Evolutionary conservation across 2,888 invertebrate species (phyloP).

Genomic region (Eupsilia transversa): DNA sequence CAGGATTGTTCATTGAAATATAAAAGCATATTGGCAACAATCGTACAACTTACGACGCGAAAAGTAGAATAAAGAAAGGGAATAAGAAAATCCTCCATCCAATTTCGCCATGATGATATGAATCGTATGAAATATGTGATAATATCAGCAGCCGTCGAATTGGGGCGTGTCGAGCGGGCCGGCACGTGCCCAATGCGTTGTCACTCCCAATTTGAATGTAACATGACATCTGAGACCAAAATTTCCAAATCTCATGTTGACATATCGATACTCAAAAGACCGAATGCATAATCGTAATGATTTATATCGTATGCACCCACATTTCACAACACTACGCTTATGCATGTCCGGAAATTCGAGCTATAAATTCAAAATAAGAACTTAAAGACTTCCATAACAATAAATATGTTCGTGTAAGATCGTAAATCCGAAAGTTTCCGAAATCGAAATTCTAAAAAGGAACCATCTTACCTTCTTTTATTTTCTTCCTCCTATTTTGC

Average conservation of each 20-base stretch:
- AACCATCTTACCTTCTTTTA: constrained; percentile 76
- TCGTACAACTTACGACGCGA: constrained; percentile 40
- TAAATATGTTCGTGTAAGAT: constrained; percentile 46
- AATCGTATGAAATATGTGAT: constrained; percentile 62
- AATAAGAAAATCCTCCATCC: constrained; percentile 55
- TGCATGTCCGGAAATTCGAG: constrained; percentile 30
- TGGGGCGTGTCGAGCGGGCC: constrained; percentile 26
- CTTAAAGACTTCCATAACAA: constrained; percentile 49
- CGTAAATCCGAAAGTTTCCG: constrained; percentile 53
- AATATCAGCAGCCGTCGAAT: constrained; percentile 46
- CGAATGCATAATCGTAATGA: constrained; percentile 18
- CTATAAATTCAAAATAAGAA: constrained; percentile 59
- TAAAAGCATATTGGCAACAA: constrained; percentile 44
- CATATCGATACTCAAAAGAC: constrained; percentile 19
- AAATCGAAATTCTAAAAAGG: constrained; percentile 53
- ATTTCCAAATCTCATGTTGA: constrained; percentile 47
- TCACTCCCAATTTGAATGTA: constrained; percentile 61
- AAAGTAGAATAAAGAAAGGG: constrained; percentile 42
- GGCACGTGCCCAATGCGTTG: constrained; percentile 48
- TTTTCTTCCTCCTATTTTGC: constrained; percentile 67
- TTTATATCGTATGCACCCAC: constrained; percentile 5
- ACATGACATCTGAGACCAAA: constrained; percentile 63
- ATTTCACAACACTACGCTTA: constrained; percentile 44
- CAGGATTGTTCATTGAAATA: constrained; percentile 25
- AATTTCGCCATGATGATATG: constrained; percentile 50